Evolutionary conservation across 2,888 invertebrate species (phyloP).

Genomic region (Branchipolynoe longqiensis): DNA sequence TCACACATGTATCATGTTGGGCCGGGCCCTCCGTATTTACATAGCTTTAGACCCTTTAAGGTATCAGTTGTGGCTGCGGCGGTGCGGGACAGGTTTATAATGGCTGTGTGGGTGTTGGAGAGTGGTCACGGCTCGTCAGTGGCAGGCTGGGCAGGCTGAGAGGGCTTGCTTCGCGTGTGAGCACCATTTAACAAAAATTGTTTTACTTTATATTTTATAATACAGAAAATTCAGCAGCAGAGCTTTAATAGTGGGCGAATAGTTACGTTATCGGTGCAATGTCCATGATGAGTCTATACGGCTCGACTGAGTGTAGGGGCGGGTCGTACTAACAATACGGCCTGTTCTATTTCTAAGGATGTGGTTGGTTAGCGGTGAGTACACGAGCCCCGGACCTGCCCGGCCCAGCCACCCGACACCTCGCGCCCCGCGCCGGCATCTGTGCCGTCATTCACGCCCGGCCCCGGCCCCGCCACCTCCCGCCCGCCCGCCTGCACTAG

Average conservation of each 20-base stretch:
- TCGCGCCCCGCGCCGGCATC: conserved; percentile 8
- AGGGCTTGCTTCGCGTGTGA: background rate
- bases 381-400: background rate
- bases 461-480: background rate
- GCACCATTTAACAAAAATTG: background rate
- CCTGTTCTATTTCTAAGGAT: no score
- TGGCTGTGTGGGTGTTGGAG: background rate
- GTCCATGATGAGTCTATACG: no score
- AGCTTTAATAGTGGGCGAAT: no score
- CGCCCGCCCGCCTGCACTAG: background rate
- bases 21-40: background rate
- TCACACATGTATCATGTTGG: background rate
- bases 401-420: conserved; percentile 45
- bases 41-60: conserved; percentile 16
- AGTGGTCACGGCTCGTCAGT: background rate
- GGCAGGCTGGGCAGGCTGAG: conserved; percentile 1
- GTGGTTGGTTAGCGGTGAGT: no score
- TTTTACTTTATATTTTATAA: no score
- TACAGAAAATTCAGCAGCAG: no score
- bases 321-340: no score
- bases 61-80: background rate
- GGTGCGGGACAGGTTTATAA: conserved; percentile 28
- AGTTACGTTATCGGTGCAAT: no score
- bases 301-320: no score
- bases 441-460: conserved; percentile 38